Base-by-base conservation (phyloP, 2,888 invertebrate genomes). In the Peribatodes rhomboidaria region DNA sequence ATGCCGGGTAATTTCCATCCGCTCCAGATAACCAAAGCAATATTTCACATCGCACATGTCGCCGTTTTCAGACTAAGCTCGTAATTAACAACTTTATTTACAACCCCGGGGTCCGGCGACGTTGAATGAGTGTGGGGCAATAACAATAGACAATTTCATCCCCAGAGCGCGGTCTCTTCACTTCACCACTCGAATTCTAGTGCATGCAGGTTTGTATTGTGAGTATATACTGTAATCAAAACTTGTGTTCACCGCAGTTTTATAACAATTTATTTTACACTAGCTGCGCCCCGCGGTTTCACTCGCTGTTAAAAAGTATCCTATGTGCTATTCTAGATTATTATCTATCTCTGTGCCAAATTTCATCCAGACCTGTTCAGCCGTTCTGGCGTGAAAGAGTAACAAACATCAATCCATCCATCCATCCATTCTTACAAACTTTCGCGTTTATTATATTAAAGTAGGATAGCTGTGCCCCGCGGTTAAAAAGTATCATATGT, bases 1-100 rank as follows among this genome's bases (percentile, higher is more conserved):
- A 71, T 71, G 73, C 76, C 71, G 73, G 76, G 82, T 81, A 84
- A 86, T 86, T 85, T 84, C 79, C 84, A 84, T 81, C 76, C 79
- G 77, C 75, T 77, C 72, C 72, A 84, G 83, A 85, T 86, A 86
- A 86, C 83, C 81, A 80, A 76, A 77, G 83, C 82, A 78, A 84
- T 87, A 87, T 86, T 84, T 85, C 76, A 83, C 77, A 79, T 82
- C 76, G 79, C 77, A 81, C 77, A 81, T 82, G 78, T 78, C 75
- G 75, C 74, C 72, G 73, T 80, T 80, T 79, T 75, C 75, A 75
- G 65, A 78, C 78, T 81, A 78, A 73, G 56, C 59, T 50, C 42
- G 61, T 69, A 64, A 66, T 68, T 63, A 66, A 63, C 63, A 61
- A 66, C 41, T 59, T 66, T 64, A 64, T 70, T 70, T 66, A 66